phyloP scores from a whole-genome alignment of 2,888 invertebrate genomes.

The Nymphalis urticae region DNA sequence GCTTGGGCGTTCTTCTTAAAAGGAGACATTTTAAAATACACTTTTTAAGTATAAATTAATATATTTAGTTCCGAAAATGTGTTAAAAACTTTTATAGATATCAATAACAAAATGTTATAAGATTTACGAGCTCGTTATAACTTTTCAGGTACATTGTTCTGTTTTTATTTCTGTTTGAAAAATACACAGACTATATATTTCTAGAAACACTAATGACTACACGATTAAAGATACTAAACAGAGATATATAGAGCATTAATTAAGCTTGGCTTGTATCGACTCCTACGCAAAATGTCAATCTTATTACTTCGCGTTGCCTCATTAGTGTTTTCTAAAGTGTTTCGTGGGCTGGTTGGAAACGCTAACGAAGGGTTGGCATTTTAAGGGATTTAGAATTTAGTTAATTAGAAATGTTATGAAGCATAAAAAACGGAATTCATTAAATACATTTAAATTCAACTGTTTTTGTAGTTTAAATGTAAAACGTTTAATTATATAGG shows the following conservation, averaged over 20 bases:
- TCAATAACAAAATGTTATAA: too few relatives aligned
- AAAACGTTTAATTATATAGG: too few relatives aligned
- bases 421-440: too few relatives aligned
- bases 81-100: too few relatives aligned
- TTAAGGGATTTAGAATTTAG: slow-evolving; percentile 10
- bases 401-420: slow-evolving; percentile 16
- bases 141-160: neutral
- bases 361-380: slow-evolving; percentile 26
- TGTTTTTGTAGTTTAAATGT: too few relatives aligned
- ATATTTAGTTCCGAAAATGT: too few relatives aligned
- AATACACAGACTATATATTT: neutral
- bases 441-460: too few relatives aligned
- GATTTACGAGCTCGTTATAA: neutral
- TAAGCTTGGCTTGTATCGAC: slow-evolving; percentile 39
- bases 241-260: slow-evolving; percentile 48
- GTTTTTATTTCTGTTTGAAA: neutral
- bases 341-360: slow-evolving; percentile 26
- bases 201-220: slow-evolving; percentile 16
- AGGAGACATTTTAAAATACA: too few relatives aligned
- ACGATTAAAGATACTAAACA: slow-evolving; percentile 36
- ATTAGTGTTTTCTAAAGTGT: slow-evolving; percentile 36
- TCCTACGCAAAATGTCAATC: slow-evolving; percentile 34
- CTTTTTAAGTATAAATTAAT: too few relatives aligned
- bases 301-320: slow-evolving; percentile 33
- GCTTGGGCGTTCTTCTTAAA: too few relatives aligned